Percentiles rank a stretch among this genome's conserved stretches.
These are phyloP conservation scores for Vimba vimba DNA, from an alignment of 2,113 vertebrate species.

Conservation along the genomic window DNA sequence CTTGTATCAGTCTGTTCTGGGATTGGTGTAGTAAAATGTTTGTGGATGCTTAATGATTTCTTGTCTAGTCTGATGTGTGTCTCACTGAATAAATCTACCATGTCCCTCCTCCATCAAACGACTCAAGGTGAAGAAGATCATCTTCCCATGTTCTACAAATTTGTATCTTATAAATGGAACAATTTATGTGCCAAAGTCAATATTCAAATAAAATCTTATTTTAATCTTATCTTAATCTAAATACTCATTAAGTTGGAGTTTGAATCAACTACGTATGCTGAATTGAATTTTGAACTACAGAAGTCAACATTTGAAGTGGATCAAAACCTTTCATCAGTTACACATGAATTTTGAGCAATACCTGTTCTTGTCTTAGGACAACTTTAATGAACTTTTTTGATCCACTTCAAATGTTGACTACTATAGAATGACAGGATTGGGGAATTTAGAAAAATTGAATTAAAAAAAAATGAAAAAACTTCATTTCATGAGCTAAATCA, in stretches of 20 bases:
- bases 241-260: not conserved
- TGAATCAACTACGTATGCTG: not conserved
- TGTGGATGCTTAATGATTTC: slow-evolving; percentile 11
- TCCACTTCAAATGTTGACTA: too few relatives aligned
- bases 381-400: too few relatives aligned
- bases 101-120: not conserved
- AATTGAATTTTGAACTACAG: too few relatives aligned
- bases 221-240: not conserved
- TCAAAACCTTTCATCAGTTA: too few relatives aligned
- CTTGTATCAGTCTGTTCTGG: not conserved
- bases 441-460: not conserved
- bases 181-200: not conserved
- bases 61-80: not conserved
- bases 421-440: not conserved
- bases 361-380: too few relatives aligned
- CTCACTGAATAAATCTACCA: not conserved
- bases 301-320: too few relatives aligned
- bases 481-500: too few relatives aligned
- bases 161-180: not conserved
- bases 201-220: not conserved
- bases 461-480: not conserved
- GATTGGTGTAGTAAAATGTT: slow-evolving; percentile 9
- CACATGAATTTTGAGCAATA: too few relatives aligned
- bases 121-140: not conserved
- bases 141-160: not conserved